Evolutionary conservation across 2,797 vertebrate species (phyloP).

Genomic region (Acanthurus lineatus): DNA sequence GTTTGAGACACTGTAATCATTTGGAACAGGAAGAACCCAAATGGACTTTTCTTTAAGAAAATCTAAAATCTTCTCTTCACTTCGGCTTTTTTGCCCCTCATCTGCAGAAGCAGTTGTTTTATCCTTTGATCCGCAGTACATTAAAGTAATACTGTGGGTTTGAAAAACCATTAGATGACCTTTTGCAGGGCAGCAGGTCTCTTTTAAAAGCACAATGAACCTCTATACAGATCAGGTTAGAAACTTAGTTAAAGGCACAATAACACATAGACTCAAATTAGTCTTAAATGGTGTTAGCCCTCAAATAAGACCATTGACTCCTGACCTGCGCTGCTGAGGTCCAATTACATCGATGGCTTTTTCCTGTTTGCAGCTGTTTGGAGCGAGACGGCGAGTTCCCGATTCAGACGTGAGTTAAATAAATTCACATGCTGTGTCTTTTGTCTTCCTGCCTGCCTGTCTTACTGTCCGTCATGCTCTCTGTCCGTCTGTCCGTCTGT

Average conservation of each 20-base stretch:
- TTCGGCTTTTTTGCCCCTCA: conserved; percentile 25
- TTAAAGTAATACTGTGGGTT: conserved; percentile 81
- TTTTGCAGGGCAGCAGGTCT: conserved; percentile 79
- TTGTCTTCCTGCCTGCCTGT: conserved; percentile 63
- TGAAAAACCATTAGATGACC: conserved; percentile 83
- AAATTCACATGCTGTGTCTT: conserved; percentile 73
- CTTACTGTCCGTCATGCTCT: conserved; percentile 53
- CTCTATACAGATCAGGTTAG: conserved; percentile 78
- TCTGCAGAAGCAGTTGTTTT: conserved; percentile 74
- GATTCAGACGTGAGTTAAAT: conserved; percentile 50
- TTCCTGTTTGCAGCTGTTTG: conserved; percentile 59
- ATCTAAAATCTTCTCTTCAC: conserved; percentile 65
- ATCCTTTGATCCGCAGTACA: conserved; percentile 81
- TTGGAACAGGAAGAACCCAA: conserved; percentile 49
- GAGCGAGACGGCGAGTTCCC: conserved; percentile 46
- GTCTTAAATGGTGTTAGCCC: conserved; percentile 83
- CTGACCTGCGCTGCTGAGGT: conserved; percentile 67
- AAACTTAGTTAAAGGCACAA: conserved; percentile 83
- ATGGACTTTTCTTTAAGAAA: conserved; percentile 69
- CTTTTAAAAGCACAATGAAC: conserved; percentile 82
- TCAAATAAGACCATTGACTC: conserved; percentile 80
- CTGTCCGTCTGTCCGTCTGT: conserved; percentile 34
- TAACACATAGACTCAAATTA: conserved; percentile 82
- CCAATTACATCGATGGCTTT: conserved; percentile 79
- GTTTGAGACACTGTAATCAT: conserved; percentile 47